Evolutionary conservation across 2,797 vertebrate genomes (phyloP), one percentile per base, ranked within the genome.

Genomic region (Parotocinclus haroldoi): DNA sequence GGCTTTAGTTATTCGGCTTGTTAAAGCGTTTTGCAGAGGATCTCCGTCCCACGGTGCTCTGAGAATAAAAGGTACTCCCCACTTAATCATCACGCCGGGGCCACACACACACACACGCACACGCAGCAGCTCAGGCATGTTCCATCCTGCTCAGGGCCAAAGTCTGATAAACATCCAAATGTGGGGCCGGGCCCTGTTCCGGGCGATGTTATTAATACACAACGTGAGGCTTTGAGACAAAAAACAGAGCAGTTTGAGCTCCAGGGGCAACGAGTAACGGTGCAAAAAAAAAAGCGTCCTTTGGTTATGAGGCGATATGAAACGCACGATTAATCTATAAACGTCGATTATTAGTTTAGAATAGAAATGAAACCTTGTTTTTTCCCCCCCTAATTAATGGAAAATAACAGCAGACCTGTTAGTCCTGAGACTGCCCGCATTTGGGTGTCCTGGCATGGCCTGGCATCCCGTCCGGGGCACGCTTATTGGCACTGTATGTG

Each of bases 91-190:
- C 63, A 17, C 27, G 27, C 27, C 27, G 49, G 42, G 71, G 68
- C 77, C 77, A 79, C 77, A 79, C 75, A 77, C 75, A 56, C 52
- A 51, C 71, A 58, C 38, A 79, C 75, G 76, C 75, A 56, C 52
- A 51, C 71, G 54, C 38, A 37, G 58, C 60, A 37, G 13, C 59
- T 72, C 58, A 46, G 3, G 50, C 63, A n/a, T 64, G 75, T 73
- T 63, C 62, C 68, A 52, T 75, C 78, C 68, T 68, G 69, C 62
- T 64, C 59, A 19, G 36, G 65, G 66, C 63, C 69, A 58, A 61
- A 16, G 10, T 76, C 70, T 71, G 61, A 74, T 78, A 77, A 80
- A 80, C 69, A 79, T 78, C 68, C 73, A 68, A 76, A 78, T 64
- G 69, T 73, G 67, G 71, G 58, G 63, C 78, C 73, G 45, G 62